phyloP scores from a whole-genome alignment of 1,140 invertebrate genomes.

The Calephelis virginiensis region DNA sequence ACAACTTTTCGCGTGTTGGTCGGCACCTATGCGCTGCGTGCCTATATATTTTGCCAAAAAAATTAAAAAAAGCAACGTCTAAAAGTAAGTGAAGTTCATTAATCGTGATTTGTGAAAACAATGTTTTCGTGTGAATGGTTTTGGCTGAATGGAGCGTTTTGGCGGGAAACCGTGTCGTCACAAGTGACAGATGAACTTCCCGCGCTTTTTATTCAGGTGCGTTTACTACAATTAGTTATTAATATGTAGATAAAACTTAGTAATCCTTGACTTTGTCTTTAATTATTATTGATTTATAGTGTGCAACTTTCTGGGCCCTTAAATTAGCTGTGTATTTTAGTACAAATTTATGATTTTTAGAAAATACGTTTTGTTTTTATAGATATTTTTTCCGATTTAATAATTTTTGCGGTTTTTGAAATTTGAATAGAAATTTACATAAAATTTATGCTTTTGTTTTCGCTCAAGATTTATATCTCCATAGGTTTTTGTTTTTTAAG shows the following conservation, averaged over 20 bases:
- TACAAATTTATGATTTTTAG: too few species aligned
- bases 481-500: too few species aligned
- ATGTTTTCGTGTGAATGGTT: constrained; percentile 57
- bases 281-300: too few species aligned
- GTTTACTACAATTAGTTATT: constrained; percentile 60
- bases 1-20: constrained; percentile 64
- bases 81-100: constrained; percentile 19
- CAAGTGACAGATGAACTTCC: constrained; percentile 67
- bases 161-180: constrained; percentile 57
- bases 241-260: neutral
- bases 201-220: constrained; percentile 69
- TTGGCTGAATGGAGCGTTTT: constrained; percentile 52
- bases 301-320: too few species aligned
- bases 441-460: too few species aligned
- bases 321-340: too few species aligned
- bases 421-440: too few species aligned
- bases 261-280: too few species aligned
- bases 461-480: too few species aligned
- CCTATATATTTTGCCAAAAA: constrained; percentile 23
- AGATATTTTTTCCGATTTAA: too few species aligned
- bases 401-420: too few species aligned
- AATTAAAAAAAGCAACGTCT: constrained; percentile 26
- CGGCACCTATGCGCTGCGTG: constrained; percentile 50
- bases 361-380: too few species aligned
- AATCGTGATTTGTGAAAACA: constrained; percentile 50